phyloP scores from a whole-genome alignment of 2,888 invertebrate genomes.

The Dolichopus griseipennis region DNA sequence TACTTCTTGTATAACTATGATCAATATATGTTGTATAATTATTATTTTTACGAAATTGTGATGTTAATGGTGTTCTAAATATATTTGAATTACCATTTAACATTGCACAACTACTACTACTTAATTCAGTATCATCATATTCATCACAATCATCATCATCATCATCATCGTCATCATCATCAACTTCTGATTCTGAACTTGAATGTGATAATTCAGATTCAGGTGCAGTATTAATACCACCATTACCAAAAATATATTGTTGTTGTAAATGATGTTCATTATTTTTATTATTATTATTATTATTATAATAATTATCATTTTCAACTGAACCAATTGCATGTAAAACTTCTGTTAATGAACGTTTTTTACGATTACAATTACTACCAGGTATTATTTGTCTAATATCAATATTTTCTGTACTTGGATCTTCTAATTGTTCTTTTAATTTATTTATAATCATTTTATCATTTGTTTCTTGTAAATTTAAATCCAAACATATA shows the following conservation, averaged over 20 bases:
- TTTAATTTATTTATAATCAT: constrained; percentile 32
- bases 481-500: constrained; percentile 30
- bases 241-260: constrained; percentile 8
- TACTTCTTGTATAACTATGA: constrained; percentile 63
- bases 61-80: constrained; percentile 23
- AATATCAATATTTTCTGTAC: constrained; percentile 29
- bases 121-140: constrained; percentile 21
- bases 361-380: constrained; percentile 13
- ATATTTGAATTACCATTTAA: constrained; percentile 12
- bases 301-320: constrained; percentile 12
- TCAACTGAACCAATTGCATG: constrained; percentile 29
- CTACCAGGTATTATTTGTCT: constrained; percentile 21
- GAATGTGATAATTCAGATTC: constrained; percentile 14
- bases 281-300: constrained; percentile 9
- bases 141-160: constrained; percentile 19
- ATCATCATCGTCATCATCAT: constrained; percentile 19
- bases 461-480: constrained; percentile 26
- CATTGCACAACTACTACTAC: constrained; percentile 22
- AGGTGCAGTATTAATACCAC: constrained; percentile 11
- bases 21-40: constrained; percentile 40
- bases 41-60: constrained; percentile 18
- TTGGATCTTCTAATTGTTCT: constrained; percentile 38
- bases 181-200: constrained; percentile 24
- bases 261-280: constrained; percentile 8
- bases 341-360: constrained; percentile 31